These are phyloP conservation scores for Rhombomys opimus DNA, from an alignment of 2,113 vertebrate genomes.

Conservation along the genomic window DNA sequence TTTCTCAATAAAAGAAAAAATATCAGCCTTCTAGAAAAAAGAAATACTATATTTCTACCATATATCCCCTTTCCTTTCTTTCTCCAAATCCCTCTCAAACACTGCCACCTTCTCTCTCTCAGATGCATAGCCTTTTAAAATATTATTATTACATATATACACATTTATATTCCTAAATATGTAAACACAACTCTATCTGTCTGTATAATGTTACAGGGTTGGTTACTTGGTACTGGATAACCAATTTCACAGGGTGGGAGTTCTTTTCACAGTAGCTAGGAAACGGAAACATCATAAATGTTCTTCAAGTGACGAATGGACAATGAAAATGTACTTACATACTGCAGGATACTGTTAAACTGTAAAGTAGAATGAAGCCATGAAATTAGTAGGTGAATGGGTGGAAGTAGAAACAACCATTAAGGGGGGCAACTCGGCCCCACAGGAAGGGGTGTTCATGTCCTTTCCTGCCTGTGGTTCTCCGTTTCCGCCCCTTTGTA, in stretches of 20 bases:
- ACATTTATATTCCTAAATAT: neutral
- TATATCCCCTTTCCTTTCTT: neutral
- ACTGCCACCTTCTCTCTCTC: neutral
- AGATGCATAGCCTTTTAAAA: neutral
- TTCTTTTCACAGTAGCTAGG: neutral
- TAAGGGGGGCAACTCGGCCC: neutral
- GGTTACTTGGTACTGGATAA: neutral
- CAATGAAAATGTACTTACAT: neutral
- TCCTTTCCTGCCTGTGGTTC: neutral
- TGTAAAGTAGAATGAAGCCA: neutral
- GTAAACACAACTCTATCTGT: neutral
- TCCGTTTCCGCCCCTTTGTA: neutral
- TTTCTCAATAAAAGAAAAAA: neutral
- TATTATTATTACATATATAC: neutral
- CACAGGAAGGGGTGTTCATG: neutral
- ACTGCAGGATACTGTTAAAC: neutral
- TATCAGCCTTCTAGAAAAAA: neutral
- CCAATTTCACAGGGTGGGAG: too few species aligned
- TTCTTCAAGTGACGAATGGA: neutral
- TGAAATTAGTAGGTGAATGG: neutral
- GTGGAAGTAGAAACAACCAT: neutral
- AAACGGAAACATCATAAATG: neutral
- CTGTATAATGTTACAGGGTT: neutral
- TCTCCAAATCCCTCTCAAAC: neutral
- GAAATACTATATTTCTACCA: neutral